These are phyloP conservation scores for Synaphobranchus kaupii DNA, from an alignment of 2,797 vertebrate species.

Conservation along the genomic window DNA sequence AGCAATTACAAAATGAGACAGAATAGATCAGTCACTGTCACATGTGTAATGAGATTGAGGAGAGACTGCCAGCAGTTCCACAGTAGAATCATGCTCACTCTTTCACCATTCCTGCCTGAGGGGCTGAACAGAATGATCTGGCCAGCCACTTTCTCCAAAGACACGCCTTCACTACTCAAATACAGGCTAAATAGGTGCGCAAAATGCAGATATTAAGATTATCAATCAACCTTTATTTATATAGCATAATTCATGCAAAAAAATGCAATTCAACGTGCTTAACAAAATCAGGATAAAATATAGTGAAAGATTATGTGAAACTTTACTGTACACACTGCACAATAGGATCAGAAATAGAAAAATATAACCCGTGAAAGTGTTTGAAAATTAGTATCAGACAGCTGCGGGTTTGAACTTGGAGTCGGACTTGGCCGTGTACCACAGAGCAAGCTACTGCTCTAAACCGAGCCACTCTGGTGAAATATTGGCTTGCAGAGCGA, in stretches of 20 bases:
- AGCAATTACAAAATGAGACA: background rate
- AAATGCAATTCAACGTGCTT: too few relatives aligned
- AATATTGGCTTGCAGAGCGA: background rate
- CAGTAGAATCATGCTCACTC: background rate
- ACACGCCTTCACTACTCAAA: background rate
- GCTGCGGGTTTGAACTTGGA: background rate
- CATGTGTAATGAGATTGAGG: background rate
- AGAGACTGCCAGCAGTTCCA: background rate
- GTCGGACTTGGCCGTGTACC: background rate
- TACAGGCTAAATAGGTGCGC: background rate
- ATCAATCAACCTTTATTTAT: too few relatives aligned
- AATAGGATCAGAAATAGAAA: background rate
- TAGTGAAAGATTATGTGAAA: background rate
- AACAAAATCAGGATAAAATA: too few relatives aligned
- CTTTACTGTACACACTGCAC: background rate
- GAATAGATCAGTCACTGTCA: background rate
- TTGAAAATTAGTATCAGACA: background rate
- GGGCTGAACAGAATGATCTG: background rate
- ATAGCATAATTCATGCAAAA: too few relatives aligned
- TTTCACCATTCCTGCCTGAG: background rate
- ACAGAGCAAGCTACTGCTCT: background rate
- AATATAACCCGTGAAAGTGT: background rate
- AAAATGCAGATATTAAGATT: background rate
- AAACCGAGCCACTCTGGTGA: background rate
- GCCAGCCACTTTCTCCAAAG: background rate